Conservation (phyloP, 2,797 vertebrate species). For the Gobio occitaniae region DNA sequence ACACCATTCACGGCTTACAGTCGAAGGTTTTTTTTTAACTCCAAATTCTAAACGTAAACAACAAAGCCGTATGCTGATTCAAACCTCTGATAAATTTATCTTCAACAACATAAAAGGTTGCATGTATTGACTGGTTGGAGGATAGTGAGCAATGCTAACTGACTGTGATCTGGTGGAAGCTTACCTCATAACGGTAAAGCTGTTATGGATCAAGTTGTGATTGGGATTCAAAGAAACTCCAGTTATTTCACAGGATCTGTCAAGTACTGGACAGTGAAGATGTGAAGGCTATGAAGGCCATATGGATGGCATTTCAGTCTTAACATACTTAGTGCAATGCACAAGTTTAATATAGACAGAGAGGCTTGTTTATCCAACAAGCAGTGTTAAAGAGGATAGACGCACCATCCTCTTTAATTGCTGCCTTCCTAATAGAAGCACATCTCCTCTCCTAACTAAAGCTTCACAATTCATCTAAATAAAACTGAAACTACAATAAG, state of each 20-base stretch:
- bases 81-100: constrained; percentile 40
- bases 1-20: constrained; percentile 55
- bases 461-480: neutral
- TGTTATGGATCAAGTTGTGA: constrained; percentile 42
- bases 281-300: neutral
- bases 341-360: constrained; percentile 29
- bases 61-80: constrained; percentile 30
- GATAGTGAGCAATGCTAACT: constrained; percentile 51
- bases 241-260: neutral
- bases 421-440: neutral
- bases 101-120: constrained; percentile 32
- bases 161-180: constrained; percentile 52
- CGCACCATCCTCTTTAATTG: constrained; percentile 4
- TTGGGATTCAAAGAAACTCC: constrained; percentile 48
- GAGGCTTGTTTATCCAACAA: constrained; percentile 43
- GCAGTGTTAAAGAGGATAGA: constrained; percentile 31
- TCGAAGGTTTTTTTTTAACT: constrained; percentile 41
- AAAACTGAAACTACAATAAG: neutral
- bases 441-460: neutral
- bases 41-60: constrained; percentile 45
- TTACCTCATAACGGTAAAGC: constrained; percentile 22
- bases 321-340: constrained; percentile 1
- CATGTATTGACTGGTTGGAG: constrained; percentile 12
- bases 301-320: neutral
- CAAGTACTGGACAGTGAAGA: neutral